Evolutionary conservation across 2,888 invertebrate species (phyloP), one percentile per base, ranked within the genome.

Genomic region (Pantelozetes paolii): DNA sequence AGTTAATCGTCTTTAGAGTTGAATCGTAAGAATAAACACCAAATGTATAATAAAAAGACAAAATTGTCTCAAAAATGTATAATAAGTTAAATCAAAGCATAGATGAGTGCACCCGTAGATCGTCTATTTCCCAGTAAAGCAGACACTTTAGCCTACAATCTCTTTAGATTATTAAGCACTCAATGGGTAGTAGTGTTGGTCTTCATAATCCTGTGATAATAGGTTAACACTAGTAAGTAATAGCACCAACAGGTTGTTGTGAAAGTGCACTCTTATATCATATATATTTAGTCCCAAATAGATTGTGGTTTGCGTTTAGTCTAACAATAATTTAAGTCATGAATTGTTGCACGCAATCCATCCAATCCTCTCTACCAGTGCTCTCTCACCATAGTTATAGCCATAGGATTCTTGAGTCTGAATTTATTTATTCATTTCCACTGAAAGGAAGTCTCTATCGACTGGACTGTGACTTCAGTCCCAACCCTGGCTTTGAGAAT

Each of bases 181-280:
- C 6, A 59, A 30, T 30, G 40, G 23, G 40, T 67, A 23, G 20
- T 6, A 23, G 32, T 67, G 40, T 23, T 40, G 67, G 40, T 40
- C 67, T 20, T n/a, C 9, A 30, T 67, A 67, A 67, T 67, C 67
- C 67, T 15, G 59, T 42, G 67, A 67, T 67, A 67, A 67, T 67
- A 67, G 67, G 40, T 67, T 40, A 67, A 40, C 67, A 67, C 40
- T 23, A 67, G 40, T 64, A 57, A 67, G 67, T 67, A 67, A 67
- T 67, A 36, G 40, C n/a, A 67, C 67, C 67, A 67, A 67, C 67
- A 67, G 67, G 67, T 67, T 67, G 67, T 42, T 67, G 67, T 67
- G 2, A n/a, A 23, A 11, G 57, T 57, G 67, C 62, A 15, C 26
- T 26, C 20, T 18, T 6, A 20, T 54, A 23, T 20, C 54, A 54